These are phyloP conservation scores for Platysteira castanea DNA, from an alignment of 2,113 vertebrate genomes.

Conservation along the genomic window DNA sequence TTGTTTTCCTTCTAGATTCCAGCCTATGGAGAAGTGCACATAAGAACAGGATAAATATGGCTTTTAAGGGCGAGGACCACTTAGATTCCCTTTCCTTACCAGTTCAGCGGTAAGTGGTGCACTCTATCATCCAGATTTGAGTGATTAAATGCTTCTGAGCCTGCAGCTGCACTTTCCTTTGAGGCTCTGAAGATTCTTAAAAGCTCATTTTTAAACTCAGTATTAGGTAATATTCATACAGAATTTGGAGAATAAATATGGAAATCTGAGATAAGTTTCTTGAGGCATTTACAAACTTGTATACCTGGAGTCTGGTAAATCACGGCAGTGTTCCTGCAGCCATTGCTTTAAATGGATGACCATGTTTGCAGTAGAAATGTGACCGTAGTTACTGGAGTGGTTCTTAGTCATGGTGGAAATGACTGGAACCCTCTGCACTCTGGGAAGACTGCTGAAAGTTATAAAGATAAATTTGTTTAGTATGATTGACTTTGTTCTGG, in stretches of 20 bases:
- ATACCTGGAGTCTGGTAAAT: background rate
- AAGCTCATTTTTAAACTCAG: background rate
- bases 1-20: conserved; percentile 52
- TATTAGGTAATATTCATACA: background rate
- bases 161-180: background rate
- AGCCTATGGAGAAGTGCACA: background rate
- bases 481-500: background rate
- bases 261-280: background rate
- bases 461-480: background rate
- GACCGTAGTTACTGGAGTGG: background rate
- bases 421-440: background rate
- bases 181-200: background rate
- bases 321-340: background rate
- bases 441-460: background rate
- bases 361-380: background rate
- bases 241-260: background rate
- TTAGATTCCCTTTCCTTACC: conserved; percentile 75
- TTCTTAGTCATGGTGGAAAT: background rate
- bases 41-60: conserved; percentile 74
- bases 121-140: background rate
- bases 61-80: conserved; percentile 77
- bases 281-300: background rate
- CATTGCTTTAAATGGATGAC: background rate
- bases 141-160: background rate
- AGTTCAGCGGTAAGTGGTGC: conserved; percentile 81